Conservation (phyloP, 2,113 vertebrate species). For the Corydoras sp. region DNA sequence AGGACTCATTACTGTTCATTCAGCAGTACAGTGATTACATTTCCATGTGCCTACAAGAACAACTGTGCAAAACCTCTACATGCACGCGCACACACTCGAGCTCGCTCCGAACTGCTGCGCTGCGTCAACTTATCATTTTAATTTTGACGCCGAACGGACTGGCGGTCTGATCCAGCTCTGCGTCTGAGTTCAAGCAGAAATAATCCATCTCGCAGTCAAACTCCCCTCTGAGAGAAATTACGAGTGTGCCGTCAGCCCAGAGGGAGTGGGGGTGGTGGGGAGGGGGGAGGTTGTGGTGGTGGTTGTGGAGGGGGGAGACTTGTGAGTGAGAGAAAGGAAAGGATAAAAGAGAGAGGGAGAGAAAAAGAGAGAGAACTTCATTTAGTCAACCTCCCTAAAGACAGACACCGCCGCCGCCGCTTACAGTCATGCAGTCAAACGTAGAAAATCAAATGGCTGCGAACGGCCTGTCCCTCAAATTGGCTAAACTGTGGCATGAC, state of each 20-base stretch:
- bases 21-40: background rate
- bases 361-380: constrained; percentile 38
- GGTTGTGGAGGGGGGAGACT: background rate
- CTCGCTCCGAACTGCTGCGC: constrained; percentile 25
- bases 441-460: constrained; percentile 41
- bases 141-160: constrained; percentile 38
- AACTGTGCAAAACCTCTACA: constrained; percentile 7
- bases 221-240: constrained; percentile 59
- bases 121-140: constrained; percentile 35
- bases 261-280: constrained; percentile 30
- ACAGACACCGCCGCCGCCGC: constrained; percentile 8
- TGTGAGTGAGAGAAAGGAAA: constrained; percentile 5
- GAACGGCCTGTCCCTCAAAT: constrained; percentile 64
- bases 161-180: constrained; percentile 57
- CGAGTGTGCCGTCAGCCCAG: constrained; percentile 43
- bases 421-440: constrained; percentile 26
- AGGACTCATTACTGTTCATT: constrained; percentile 6
- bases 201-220: constrained; percentile 64
- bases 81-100: background rate
- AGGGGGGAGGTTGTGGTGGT: background rate
- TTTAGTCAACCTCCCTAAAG: constrained; percentile 37
- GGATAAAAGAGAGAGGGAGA: constrained; percentile 16
- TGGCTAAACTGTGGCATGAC: constrained; percentile 67
- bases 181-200: constrained; percentile 62
- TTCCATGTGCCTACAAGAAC: background rate